These are phyloP conservation scores for Tachuris rubrigastra DNA, from an alignment of 2,113 vertebrate species.

Conservation along the genomic window DNA sequence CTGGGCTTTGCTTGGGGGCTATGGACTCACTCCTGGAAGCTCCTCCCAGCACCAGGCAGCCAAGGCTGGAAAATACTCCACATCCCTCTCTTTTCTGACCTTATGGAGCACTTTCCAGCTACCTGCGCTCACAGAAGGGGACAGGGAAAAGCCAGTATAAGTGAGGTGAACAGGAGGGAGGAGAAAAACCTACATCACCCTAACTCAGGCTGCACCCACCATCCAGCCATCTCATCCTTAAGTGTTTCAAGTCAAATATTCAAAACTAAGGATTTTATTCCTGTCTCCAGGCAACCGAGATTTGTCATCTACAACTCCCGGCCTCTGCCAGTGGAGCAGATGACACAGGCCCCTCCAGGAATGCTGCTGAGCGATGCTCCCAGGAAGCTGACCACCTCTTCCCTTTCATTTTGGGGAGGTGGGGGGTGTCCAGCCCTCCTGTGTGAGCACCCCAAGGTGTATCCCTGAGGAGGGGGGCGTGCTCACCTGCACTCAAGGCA, in stretches of 20 bases:
- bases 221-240: not conserved
- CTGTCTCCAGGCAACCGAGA: not conserved
- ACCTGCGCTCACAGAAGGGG: not conserved
- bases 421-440: not conserved
- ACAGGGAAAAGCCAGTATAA: not conserved
- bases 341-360: not conserved
- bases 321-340: not conserved
- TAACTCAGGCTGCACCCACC: not conserved
- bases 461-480: rapidly evolving
- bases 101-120: not conserved
- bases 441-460: rapidly evolving
- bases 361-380: not conserved
- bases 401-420: rapidly evolving
- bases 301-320: not conserved
- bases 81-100: not conserved
- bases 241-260: not conserved
- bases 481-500: constrained; percentile 73
- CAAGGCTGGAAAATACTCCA: not conserved
- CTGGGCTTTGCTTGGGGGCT: not conserved
- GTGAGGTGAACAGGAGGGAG: not conserved
- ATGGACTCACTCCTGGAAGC: not conserved
- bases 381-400: not conserved
- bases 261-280: not conserved
- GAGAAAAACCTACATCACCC: not conserved
- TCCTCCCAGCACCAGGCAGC: not conserved